phyloP scores from a whole-genome alignment of 2,113 vertebrate genomes.

The Elaphurus davidianus region DNA sequence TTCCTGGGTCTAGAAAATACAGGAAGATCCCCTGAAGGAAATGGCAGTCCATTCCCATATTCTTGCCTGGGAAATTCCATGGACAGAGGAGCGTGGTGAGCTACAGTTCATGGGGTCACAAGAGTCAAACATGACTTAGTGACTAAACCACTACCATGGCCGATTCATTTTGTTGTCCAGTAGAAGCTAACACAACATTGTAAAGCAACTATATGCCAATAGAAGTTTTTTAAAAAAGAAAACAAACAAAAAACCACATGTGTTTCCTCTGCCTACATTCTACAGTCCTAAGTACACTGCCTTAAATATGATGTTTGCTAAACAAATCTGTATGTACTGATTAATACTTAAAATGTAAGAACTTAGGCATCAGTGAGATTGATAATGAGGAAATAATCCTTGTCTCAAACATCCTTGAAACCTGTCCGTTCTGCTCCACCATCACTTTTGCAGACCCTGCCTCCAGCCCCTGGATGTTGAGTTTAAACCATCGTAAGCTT shows the following conservation, averaged over 20 bases:
- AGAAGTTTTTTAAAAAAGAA: not conserved
- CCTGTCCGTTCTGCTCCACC: not conserved
- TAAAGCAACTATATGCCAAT: not conserved
- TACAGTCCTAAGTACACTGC: not conserved
- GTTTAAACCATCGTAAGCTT: constrained; percentile 10
- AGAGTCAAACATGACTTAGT: not conserved
- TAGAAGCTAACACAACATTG: not conserved
- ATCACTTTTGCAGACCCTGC: not conserved
- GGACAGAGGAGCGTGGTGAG: not conserved
- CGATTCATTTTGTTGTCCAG: not conserved
- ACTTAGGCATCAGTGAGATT: not conserved
- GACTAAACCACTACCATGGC: not conserved
- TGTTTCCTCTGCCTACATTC: not conserved
- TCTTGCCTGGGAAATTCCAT: not conserved
- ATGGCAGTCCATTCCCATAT: not conserved
- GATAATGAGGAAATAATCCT: not conserved
- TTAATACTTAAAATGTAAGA: not conserved
- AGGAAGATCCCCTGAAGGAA: not conserved
- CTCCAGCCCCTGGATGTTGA: not conserved
- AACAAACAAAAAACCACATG: not conserved
- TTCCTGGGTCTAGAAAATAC: not conserved
- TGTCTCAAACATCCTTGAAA: not conserved
- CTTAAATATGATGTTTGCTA: not conserved
- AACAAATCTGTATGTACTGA: not conserved
- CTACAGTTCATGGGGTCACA: not conserved